These are phyloP conservation scores for Plagodis dolabraria DNA, from an alignment of 2,888 invertebrate genomes.

Conservation along the genomic window DNA sequence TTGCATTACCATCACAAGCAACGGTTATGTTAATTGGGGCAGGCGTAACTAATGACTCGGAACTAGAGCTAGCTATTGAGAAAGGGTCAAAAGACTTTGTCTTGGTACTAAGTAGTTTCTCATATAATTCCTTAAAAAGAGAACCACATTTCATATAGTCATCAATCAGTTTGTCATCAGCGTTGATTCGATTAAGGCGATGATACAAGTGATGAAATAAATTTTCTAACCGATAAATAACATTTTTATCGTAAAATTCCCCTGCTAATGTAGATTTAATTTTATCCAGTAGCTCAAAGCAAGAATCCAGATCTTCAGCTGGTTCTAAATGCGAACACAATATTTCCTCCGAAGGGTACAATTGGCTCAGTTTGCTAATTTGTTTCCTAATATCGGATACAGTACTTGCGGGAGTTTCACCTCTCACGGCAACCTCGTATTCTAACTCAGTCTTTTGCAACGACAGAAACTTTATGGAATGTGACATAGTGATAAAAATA, in stretches of 20 bases:
- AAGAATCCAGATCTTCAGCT: not conserved
- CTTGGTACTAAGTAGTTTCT: too few species aligned
- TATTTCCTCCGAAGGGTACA: constrained; percentile 1
- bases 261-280: too few species aligned
- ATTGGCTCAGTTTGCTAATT: not conserved
- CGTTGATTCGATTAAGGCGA: not conserved
- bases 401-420: not conserved
- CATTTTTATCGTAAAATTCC: not conserved
- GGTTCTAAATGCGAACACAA: not conserved
- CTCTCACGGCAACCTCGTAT: constrained; percentile 3
- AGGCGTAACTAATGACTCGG: not conserved
- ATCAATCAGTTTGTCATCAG: too few species aligned
- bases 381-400: not conserved
- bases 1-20: not conserved
- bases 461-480: constrained; percentile 1
- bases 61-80: too few species aligned
- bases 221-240: not conserved
- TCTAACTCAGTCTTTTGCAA: constrained; percentile 3
- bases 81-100: too few species aligned
- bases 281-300: not conserved
- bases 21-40: not conserved
- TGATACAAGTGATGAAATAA: not conserved
- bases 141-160: too few species aligned
- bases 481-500: not conserved
- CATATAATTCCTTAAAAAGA: too few species aligned